These are phyloP conservation scores for Zosterops borbonicus DNA, from an alignment of 2,113 vertebrate species.

Conservation along the genomic window DNA sequence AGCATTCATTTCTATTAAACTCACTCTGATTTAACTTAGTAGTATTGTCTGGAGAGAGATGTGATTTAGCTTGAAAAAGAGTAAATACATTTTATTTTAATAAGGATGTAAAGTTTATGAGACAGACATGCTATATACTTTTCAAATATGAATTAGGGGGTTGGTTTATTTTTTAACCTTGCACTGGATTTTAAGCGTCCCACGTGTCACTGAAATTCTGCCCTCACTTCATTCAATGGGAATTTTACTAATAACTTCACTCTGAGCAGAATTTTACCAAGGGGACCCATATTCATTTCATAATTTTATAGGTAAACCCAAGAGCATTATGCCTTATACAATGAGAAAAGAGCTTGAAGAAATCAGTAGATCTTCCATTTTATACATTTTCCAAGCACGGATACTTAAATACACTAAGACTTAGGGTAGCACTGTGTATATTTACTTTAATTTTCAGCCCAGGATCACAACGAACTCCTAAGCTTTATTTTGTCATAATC, in stretches of 20 bases:
- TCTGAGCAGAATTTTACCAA: not conserved
- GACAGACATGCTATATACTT: not conserved
- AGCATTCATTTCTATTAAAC: not conserved
- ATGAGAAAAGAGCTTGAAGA: not conserved
- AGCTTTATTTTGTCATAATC: not conserved
- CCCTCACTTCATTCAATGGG: not conserved
- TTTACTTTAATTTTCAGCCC: not conserved
- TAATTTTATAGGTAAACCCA: not conserved
- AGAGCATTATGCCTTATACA: not conserved
- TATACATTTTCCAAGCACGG: not conserved
- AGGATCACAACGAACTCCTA: not conserved
- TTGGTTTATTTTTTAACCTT: not conserved
- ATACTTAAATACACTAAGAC: not conserved
- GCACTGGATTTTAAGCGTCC: not conserved
- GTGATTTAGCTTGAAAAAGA: not conserved
- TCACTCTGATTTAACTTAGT: not conserved
- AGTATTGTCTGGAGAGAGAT: not conserved
- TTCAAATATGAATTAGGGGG: not conserved
- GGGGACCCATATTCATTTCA: not conserved
- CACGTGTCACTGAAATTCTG: not conserved
- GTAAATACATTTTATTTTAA: not conserved
- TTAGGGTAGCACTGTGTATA: not conserved
- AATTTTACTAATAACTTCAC: not conserved
- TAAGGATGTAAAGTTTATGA: not conserved
- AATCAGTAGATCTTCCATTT: not conserved